Conservation (phyloP, 1,140 invertebrate genomes). For the Colletes gigas region DNA sequence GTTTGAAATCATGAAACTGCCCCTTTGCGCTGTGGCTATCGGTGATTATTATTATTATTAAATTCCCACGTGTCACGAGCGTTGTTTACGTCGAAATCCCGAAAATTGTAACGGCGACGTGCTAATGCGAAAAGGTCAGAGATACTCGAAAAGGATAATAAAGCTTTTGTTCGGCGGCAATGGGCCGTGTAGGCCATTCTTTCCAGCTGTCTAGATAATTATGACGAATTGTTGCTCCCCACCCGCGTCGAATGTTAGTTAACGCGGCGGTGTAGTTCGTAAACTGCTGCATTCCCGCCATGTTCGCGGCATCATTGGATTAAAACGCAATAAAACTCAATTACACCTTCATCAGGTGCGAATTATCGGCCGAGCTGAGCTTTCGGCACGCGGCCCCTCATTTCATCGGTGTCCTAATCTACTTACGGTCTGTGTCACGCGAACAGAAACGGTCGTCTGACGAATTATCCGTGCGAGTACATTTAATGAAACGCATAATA, state of each 20-base stretch:
- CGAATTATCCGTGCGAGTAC: slow-evolving; percentile 11
- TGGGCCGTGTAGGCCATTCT: slow-evolving; percentile 60
- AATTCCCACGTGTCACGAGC: too few species aligned
- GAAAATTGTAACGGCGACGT: neutral
- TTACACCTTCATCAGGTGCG: slow-evolving; percentile 70
- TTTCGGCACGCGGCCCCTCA: slow-evolving; percentile 56
- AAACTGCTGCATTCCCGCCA: slow-evolving; percentile 35
- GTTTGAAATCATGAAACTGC: too few species aligned
- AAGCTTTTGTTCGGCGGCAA: neutral
- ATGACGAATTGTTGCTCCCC: slow-evolving; percentile 69
- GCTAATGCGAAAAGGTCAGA: neutral
- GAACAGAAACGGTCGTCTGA: slow-evolving; percentile 39
- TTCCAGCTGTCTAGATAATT: slow-evolving; percentile 71
- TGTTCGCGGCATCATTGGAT: slow-evolving; percentile 68
- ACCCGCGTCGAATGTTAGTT: slow-evolving; percentile 51
- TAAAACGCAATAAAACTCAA: slow-evolving; percentile 76
- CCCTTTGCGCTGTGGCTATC: too few species aligned
- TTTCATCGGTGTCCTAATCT: slow-evolving; percentile 52
- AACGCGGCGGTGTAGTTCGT: slow-evolving; percentile 27
- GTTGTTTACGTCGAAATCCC: neutral
- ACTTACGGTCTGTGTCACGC: slow-evolving; percentile 45
- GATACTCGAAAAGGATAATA: neutral
- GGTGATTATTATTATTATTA: too few species aligned
- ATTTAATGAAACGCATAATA: neutral
- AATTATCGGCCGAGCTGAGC: slow-evolving; percentile 63